These are phyloP conservation scores for Crotalus helleri DNA, from an alignment of 2,113 vertebrate species.

Conservation along the genomic window DNA sequence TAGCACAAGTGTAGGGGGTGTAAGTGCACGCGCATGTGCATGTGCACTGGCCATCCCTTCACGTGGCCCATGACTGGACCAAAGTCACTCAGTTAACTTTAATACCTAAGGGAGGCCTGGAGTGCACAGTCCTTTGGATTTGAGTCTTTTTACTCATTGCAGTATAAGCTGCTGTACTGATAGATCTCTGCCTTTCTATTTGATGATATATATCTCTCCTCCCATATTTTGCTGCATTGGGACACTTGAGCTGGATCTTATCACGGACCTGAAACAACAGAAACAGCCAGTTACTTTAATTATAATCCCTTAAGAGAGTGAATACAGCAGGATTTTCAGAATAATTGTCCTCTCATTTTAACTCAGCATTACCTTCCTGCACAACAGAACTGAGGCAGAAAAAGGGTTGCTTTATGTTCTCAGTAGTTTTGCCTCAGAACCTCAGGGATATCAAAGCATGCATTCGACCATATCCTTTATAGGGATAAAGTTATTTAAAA, in stretches of 20 bases:
- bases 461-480: background rate
- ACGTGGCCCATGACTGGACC: background rate
- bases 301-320: conserved; percentile 14
- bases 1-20: too few relatives aligned
- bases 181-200: background rate
- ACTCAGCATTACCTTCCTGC: conserved; percentile 5
- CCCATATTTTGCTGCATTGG: background rate
- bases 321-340: conserved; percentile 9
- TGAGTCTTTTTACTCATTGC: background rate
- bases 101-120: background rate
- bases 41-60: too few relatives aligned
- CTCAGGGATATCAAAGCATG: background rate
- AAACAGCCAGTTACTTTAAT: conserved; percentile 21
- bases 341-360: conserved; percentile 17
- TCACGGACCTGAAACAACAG: conserved; percentile 24
- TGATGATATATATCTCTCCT: background rate
- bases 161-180: background rate
- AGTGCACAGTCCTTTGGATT: background rate
- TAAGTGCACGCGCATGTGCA: too few relatives aligned
- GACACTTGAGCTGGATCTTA: conserved; percentile 4
- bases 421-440: conserved; percentile 2
- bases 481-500: background rate
- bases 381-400: background rate
- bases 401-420: background rate
- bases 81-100: background rate